phyloP scores from a whole-genome alignment of 2,888 invertebrate species.

The Stenodema calcarata region DNA sequence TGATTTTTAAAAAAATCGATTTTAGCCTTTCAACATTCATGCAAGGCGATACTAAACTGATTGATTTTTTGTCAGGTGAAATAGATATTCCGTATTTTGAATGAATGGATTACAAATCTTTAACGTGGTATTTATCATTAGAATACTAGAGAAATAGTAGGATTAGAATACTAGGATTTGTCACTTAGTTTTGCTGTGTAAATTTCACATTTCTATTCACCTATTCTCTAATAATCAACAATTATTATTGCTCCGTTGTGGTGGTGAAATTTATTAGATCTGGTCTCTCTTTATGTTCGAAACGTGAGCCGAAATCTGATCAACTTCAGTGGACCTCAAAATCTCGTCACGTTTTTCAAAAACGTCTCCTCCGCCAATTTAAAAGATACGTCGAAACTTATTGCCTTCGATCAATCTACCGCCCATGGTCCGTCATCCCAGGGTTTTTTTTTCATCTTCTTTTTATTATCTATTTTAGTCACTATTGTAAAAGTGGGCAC shows the following conservation, averaged over 20 bases:
- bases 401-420: background rate
- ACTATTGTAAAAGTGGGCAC: background rate
- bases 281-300: background rate
- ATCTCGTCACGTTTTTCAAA: background rate
- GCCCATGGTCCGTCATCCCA: background rate
- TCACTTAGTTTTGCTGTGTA: background rate
- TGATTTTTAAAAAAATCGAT: no score
- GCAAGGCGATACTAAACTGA: no score
- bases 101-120: no score
- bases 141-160: no score
- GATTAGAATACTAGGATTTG: no score
- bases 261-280: background rate
- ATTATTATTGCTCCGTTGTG: no score
- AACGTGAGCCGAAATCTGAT: background rate
- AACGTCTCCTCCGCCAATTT: background rate
- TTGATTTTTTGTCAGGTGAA: no score
- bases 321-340: background rate
- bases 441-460: background rate
- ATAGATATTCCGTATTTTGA: no score
- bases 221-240: no score
- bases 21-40: no score
- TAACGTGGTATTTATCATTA: no score
- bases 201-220: no score
- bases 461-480: background rate
- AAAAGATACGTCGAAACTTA: background rate